Percentiles rank a stretch among this genome's conserved stretches.
phyloP scores from a whole-genome alignment of 2,888 invertebrate genomes.

The Torymus aiolomorphi region DNA sequence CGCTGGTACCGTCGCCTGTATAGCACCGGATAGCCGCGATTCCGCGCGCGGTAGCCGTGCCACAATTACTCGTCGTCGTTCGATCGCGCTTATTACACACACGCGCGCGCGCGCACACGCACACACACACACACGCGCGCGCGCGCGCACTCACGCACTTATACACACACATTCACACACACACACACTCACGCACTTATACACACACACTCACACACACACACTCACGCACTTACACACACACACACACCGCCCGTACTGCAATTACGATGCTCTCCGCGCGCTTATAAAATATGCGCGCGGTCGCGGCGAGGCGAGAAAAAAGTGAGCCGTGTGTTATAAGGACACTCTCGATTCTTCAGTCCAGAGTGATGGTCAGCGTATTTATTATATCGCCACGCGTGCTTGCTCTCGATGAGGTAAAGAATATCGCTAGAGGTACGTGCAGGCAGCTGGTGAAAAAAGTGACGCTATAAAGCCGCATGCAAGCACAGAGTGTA shows the following conservation, averaged over 20 bases:
- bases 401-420: background rate
- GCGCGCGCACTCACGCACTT: too few relatives aligned
- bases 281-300: conserved; percentile 16
- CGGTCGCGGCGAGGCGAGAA: background rate
- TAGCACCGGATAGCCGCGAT: background rate
- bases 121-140: background rate
- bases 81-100: conserved; percentile 21
- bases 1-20: background rate
- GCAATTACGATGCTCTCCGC: conserved; percentile 17
- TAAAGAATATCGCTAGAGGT: conserved; percentile 7
- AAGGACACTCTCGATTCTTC: background rate
- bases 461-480: background rate
- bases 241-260: background rate
- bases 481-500: background rate
- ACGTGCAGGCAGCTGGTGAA: background rate
- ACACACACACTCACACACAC: too few relatives aligned
- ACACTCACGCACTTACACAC: too few relatives aligned
- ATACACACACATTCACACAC: too few relatives aligned
- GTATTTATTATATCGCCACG: conserved; percentile 11
- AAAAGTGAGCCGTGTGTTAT: conserved; percentile 11
- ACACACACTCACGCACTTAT: too few relatives aligned
- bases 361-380: background rate
- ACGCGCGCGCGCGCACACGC: too few relatives aligned
- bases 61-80: conserved; percentile 42
- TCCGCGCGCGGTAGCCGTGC: conserved; percentile 15